phyloP scores from a whole-genome alignment of 2,113 vertebrate genomes.

The Lophotis ruficrista region DNA sequence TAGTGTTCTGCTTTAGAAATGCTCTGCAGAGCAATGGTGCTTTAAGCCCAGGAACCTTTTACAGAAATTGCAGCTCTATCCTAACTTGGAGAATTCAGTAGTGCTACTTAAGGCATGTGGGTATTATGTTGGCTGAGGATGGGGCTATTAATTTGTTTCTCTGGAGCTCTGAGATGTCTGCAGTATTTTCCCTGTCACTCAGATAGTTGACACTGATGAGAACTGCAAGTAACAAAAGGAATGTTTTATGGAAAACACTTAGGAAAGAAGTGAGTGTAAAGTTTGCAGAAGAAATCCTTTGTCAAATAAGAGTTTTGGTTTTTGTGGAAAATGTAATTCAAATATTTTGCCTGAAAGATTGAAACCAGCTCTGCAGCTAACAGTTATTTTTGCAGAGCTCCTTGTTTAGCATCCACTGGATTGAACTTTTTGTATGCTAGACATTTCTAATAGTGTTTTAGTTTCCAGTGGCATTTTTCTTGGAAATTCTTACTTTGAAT shows the following conservation, averaged over 20 bases:
- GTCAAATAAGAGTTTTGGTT: background rate
- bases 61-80: background rate
- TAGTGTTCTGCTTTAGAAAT: background rate
- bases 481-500: slow-evolving; percentile 3
- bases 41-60: background rate
- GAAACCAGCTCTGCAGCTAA: background rate
- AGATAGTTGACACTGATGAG: background rate
- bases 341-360: background rate
- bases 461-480: background rate
- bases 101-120: background rate
- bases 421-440: background rate
- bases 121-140: background rate
- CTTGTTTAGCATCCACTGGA: background rate
- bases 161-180: background rate
- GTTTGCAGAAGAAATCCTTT: background rate
- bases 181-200: background rate
- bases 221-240: background rate
- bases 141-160: background rate
- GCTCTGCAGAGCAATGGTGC: background rate
- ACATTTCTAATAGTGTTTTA: background rate
- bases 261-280: background rate
- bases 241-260: background rate
- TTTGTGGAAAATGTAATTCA: background rate
- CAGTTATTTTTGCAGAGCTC: background rate
- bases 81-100: background rate